Conservation (phyloP, 2,797 vertebrate genomes). For the Crenuchus spilurus region DNA sequence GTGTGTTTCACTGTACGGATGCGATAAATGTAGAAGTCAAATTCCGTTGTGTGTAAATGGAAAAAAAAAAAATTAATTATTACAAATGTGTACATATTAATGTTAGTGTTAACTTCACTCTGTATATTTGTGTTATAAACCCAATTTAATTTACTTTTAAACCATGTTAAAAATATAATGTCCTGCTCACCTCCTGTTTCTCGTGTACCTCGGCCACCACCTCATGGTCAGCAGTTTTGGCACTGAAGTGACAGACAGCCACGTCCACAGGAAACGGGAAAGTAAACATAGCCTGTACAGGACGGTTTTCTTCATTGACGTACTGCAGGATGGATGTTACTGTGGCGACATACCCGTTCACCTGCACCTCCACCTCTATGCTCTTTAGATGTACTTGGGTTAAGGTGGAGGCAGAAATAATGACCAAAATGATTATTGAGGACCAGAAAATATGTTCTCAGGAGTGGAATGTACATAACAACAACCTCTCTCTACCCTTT, state of each 20-base stretch:
- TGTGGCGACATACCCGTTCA: constrained; percentile 79
- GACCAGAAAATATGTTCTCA: constrained; percentile 79
- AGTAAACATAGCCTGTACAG: constrained; percentile 80
- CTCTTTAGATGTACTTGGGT: constrained; percentile 79
- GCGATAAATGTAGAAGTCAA: no score
- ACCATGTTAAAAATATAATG: no score
- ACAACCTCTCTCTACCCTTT: no score
- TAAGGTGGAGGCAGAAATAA: not conserved
- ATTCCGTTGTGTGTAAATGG: no score
- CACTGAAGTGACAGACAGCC: constrained; percentile 83
- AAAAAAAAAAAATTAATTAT: no score
- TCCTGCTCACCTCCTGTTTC: constrained; percentile 71
- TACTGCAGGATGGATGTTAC: constrained; percentile 80
- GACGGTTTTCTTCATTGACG: constrained; percentile 75
- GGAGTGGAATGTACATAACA: constrained; percentile 69
- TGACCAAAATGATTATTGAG: constrained; percentile 66
- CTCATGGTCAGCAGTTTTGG: constrained; percentile 73
- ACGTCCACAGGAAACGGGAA: constrained; percentile 83
- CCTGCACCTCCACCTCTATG: constrained; percentile 75
- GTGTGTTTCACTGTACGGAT: no score
- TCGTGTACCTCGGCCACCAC: constrained; percentile 82
- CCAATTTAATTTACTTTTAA: no score
- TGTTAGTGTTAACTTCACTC: no score
- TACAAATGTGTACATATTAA: no score
- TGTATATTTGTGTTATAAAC: no score